Conservation (phyloP, 2,113 vertebrate genomes). For the Rhinolophus sinicus region DNA sequence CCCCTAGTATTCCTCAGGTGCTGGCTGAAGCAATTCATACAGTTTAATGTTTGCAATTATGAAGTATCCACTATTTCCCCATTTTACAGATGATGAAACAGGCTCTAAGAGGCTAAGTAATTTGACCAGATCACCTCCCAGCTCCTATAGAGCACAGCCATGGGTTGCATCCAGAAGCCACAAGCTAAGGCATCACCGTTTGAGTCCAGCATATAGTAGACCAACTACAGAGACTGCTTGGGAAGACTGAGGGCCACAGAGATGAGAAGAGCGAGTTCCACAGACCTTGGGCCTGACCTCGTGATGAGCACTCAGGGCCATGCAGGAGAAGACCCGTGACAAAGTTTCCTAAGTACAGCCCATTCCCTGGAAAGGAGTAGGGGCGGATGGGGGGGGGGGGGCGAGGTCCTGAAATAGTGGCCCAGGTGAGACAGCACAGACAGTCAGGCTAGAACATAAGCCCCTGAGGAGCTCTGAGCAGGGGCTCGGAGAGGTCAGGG, state of each 20-base stretch:
- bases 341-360: neutral
- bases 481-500: neutral
- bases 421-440: neutral
- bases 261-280: neutral
- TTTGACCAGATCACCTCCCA: neutral
- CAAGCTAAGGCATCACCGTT: neutral
- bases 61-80: neutral
- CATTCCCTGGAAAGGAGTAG: neutral
- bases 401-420: neutral
- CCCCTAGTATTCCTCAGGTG: neutral
- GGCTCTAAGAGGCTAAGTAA: neutral
- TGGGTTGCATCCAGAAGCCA: neutral
- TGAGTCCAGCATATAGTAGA: neutral
- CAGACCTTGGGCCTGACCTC: neutral
- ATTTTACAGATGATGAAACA: neutral
- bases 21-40: neutral
- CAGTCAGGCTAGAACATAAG: neutral
- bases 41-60: neutral
- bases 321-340: neutral
- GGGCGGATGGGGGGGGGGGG: no score
- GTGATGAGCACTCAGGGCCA: neutral
- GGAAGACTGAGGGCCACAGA: neutral
- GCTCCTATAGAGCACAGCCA: neutral
- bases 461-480: neutral
- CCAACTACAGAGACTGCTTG: neutral